These are phyloP conservation scores for Pseudochirops corinnae DNA, from an alignment of 2,797 vertebrate species.

Conservation along the genomic window DNA sequence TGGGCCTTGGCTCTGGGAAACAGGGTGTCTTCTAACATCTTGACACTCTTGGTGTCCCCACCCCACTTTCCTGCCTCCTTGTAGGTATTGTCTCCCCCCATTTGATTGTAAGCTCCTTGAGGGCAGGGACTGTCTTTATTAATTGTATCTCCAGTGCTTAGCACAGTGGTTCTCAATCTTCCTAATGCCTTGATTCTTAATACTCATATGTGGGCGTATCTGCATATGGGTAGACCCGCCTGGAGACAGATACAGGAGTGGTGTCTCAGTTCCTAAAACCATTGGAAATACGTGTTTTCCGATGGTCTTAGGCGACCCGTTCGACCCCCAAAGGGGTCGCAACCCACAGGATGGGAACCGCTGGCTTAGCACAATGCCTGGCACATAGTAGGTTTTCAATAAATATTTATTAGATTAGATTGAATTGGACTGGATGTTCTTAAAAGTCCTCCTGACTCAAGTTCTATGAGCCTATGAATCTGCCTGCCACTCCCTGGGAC, in stretches of 20 bases:
- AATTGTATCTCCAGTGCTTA: background rate
- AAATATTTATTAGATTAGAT: background rate
- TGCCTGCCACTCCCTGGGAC: background rate
- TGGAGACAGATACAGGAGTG: no score
- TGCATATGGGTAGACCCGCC: no score
- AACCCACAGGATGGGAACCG: no score
- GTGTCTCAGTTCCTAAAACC: no score
- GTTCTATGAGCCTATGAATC: background rate
- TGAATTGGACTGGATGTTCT: background rate
- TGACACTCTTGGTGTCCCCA: background rate
- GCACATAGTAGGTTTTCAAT: background rate
- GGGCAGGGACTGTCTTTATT: background rate
- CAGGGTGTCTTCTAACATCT: background rate
- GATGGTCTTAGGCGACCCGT: no score
- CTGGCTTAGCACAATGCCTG: background rate
- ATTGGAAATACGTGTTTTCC: no score
- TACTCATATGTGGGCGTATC: no score
- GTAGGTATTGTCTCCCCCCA: background rate
- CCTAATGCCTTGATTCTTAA: no score
- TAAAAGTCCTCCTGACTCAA: background rate
- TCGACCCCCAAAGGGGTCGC: no score
- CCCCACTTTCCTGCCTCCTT: background rate
- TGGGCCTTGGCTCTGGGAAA: background rate
- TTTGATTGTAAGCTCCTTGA: background rate
- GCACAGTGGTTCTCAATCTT: no score